phyloP scores from a whole-genome alignment of 1,140 invertebrate species.

The Rhyzopertha dominica region DNA sequence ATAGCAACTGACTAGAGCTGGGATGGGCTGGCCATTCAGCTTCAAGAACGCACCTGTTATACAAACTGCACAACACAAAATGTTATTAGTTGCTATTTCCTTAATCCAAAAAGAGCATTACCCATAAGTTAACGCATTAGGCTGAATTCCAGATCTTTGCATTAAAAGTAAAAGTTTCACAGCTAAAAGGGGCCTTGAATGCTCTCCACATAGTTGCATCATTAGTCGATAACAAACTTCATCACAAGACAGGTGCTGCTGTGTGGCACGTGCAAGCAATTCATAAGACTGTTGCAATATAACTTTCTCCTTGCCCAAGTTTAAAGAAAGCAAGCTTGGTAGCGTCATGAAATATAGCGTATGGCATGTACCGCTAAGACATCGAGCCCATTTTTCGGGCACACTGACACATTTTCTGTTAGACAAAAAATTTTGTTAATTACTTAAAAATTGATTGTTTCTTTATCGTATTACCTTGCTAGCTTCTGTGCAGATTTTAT shows the following conservation, averaged over 20 bases:
- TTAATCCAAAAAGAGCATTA: slow-evolving; percentile 41
- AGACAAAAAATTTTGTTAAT: slow-evolving; percentile 6
- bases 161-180: slow-evolving; percentile 93
- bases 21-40: slow-evolving; percentile 86
- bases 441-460: slow-evolving; percentile 4
- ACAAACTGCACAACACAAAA: slow-evolving; percentile 45
- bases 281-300: slow-evolving; percentile 82
- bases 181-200: slow-evolving; percentile 88
- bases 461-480: slow-evolving; percentile 48
- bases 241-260: slow-evolving; percentile 78
- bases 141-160: slow-evolving; percentile 89
- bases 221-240: slow-evolving; percentile 97
- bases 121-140: slow-evolving; percentile 97
- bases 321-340: slow-evolving; percentile 66
- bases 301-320: slow-evolving; percentile 64
- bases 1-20: slow-evolving; percentile 70
- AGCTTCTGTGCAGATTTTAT: slow-evolving; percentile 86
- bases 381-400: slow-evolving; percentile 89
- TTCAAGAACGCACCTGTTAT: slow-evolving; percentile 78
- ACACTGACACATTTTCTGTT: slow-evolving; percentile 39
- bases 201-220: slow-evolving; percentile 97
- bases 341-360: slow-evolving; percentile 98
- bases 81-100: background rate
- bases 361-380: slow-evolving; percentile 79
- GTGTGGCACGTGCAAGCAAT: slow-evolving; percentile 78